Percentiles rank a stretch among this genome's conserved stretches.
Evolutionary conservation across 2,888 invertebrate genomes (phyloP).

Genomic region (Proisotoma minuta): DNA sequence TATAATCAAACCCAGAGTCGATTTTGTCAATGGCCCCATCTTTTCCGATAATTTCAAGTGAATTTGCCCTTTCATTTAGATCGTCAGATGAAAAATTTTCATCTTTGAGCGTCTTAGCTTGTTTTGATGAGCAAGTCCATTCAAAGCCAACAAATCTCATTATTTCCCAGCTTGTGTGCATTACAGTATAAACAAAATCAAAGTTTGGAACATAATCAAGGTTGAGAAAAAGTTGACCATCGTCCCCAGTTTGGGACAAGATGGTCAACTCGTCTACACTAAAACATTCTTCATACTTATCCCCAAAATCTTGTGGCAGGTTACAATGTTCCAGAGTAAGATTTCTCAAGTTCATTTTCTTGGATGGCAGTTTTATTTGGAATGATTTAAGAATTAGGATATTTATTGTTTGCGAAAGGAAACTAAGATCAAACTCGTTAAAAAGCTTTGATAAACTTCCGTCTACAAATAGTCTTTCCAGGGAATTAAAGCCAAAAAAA

Average conservation of each 20-base stretch:
- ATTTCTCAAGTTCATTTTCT: neutral
- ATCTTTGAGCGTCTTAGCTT: neutral
- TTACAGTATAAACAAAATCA: neutral
- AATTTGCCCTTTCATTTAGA: neutral
- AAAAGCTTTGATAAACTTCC: neutral
- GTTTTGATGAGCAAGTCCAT: neutral
- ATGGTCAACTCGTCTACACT: neutral
- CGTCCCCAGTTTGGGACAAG: neutral
- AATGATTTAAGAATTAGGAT: neutral
- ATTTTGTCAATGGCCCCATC: neutral
- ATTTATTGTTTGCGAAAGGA: neutral
- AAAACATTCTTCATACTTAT: neutral
- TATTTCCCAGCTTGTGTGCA: neutral
- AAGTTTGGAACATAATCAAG: neutral
- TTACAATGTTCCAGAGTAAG: neutral
- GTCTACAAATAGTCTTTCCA: neutral
- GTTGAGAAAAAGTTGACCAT: too few relatives aligned
- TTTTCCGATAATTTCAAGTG: neutral
- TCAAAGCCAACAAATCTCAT: neutral
- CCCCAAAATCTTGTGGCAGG: neutral
- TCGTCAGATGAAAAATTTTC: neutral
- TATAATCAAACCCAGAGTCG: neutral
- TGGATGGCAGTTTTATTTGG: neutral
- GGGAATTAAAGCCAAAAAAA: neutral
- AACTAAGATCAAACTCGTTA: neutral